Evolutionary conservation across 2,113 vertebrate genomes (phyloP), one percentile per base, ranked within the genome.

Genomic region (Lontra canadensis): DNA sequence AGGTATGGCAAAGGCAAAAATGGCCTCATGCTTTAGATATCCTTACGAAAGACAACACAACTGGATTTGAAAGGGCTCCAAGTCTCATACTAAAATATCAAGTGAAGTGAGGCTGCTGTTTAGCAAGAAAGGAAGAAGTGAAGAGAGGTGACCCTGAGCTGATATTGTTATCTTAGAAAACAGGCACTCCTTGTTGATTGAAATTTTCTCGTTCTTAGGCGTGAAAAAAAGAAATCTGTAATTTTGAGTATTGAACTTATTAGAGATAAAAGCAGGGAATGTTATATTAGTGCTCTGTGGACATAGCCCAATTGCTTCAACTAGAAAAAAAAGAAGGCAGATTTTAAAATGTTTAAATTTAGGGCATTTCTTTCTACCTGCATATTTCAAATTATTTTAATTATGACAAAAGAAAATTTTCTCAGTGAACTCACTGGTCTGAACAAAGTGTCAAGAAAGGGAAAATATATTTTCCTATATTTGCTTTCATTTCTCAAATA

Each of bases 61-160:
- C 14, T 26, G 23, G 42, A 44, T 61, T 96, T 59, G 79, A 49
- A 90, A 85, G 39, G 55, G 42, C 69, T 88, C 63, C 59, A 36
- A 21, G 65, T 65, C 52, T 94, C 88, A 55, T 4, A 55, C 14
- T 23, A 81, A 94, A 92, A 95, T 90, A 71, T 82, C 84, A 95
- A 59, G 76, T 78, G 25, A 90, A n/a, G 71, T 67, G 55, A 97
- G 55, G 55, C 31, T 90, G 34, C 47, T 89, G 23, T 10, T 23
- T 31, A 55, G 61, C 74, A 71, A 63, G 47, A 71, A 80, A 55
- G n/a, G 15, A 88, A 44, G 39, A 59, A 74, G 44, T 49, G 36
- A 44, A n/a, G 57, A 81, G 88, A 96, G 65, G 88, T 88, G 93
- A 95, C 57, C 44, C 59, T 49, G 71, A 73, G 39, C 55, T 67